These are phyloP conservation scores for Cistogaster globosa DNA, from an alignment of 2,888 invertebrate genomes.

Conservation along the genomic window DNA sequence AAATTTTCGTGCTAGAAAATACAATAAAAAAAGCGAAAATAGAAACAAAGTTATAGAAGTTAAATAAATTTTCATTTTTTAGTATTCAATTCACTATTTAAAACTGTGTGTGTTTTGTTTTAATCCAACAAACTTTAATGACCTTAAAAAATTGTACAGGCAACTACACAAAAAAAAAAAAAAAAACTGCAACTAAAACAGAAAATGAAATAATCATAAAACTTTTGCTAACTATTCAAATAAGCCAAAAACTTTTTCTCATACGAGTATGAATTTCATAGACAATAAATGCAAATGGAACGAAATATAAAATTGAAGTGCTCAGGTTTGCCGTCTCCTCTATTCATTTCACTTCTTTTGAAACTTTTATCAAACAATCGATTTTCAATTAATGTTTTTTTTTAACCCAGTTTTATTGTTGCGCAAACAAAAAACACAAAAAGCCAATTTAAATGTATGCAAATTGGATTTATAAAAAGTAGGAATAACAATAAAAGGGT, in stretches of 20 bases:
- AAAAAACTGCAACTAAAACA: conserved; percentile 28
- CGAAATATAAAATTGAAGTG: conserved; percentile 30
- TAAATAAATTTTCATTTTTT: conserved; percentile 35
- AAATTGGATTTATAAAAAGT: conserved; percentile 28
- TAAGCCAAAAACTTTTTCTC: conserved; percentile 22
- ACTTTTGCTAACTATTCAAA: conserved; percentile 56
- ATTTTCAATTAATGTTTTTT: conserved; percentile 71
- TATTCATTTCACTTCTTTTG: conserved; percentile 32
- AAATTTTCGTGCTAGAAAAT: conserved; percentile 21
- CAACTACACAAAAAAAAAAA: neutral
- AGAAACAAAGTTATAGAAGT: neutral
- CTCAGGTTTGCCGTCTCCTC: conserved; percentile 26
- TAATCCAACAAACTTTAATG: conserved; percentile 30
- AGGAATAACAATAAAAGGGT: conserved; percentile 9
- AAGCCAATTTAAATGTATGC: neutral
- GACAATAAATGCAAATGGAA: conserved; percentile 65
- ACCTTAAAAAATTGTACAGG: conserved; percentile 51
- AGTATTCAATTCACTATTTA: conserved; percentile 43
- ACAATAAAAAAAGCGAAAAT: neutral
- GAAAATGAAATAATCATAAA: conserved; percentile 41
- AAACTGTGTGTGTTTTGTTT: conserved; percentile 11
- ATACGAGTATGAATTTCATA: conserved; percentile 50
- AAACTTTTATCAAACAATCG: conserved; percentile 68
- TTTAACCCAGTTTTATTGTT: conserved; percentile 63
- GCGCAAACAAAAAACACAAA: neutral